These are phyloP conservation scores for Mya arenaria DNA, from an alignment of 1,140 invertebrate species.

Conservation along the genomic window DNA sequence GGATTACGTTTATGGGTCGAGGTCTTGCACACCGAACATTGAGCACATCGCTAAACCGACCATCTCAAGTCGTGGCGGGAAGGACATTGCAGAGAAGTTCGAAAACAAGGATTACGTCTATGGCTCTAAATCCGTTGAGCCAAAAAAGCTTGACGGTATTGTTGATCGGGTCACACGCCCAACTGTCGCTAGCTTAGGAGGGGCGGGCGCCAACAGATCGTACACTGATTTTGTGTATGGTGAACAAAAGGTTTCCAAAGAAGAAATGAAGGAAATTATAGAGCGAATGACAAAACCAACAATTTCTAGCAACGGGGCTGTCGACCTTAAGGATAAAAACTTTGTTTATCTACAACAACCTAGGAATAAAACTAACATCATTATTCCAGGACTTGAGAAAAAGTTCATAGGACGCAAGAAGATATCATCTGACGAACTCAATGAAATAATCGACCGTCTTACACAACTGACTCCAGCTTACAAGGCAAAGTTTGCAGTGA, in stretches of 20 bases:
- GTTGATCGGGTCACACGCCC: slow-evolving; percentile 64
- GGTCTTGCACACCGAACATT: slow-evolving; percentile 55
- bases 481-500: slow-evolving; percentile 69
- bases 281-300: slow-evolving; percentile 68
- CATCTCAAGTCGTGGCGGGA: slow-evolving; percentile 65
- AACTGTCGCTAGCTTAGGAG: slow-evolving; percentile 69
- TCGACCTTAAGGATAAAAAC: slow-evolving; percentile 61
- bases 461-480: slow-evolving; percentile 71
- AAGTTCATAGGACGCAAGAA: slow-evolving; percentile 65
- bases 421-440: slow-evolving; percentile 58
- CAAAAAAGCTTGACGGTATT: slow-evolving; percentile 61
- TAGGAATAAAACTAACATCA: slow-evolving; percentile 65
- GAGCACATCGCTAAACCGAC: slow-evolving; percentile 65
- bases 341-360: slow-evolving; percentile 65
- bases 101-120: slow-evolving; percentile 68
- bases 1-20: slow-evolving; percentile 67
- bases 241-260: slow-evolving; percentile 60
- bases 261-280: slow-evolving; percentile 68
- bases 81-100: slow-evolving; percentile 58
- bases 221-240: slow-evolving; percentile 67
- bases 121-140: slow-evolving; percentile 59
- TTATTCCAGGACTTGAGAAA: slow-evolving; percentile 66
- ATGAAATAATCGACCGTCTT: slow-evolving; percentile 66
- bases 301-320: slow-evolving; percentile 62
- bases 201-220: slow-evolving; percentile 56